Base-by-base conservation (phyloP, 2,113 vertebrate genomes). In the Melanotaenia duboulayi region DNA sequence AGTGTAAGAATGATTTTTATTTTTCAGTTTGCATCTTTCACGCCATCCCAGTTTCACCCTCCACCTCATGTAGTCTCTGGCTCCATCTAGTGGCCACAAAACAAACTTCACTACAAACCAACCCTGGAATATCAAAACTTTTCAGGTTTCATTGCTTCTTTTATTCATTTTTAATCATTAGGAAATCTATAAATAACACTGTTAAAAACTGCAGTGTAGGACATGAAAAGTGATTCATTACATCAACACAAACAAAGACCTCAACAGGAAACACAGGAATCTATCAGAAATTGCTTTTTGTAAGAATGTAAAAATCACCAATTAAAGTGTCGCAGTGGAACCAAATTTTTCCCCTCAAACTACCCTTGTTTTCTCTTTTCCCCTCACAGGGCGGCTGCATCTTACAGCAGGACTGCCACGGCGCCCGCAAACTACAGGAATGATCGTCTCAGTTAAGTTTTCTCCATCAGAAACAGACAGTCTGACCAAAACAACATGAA, bases 41-140 rank as follows among this genome's bases (percentile, higher is more conserved):
- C n/a, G n/a, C 28, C 28, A 28, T 28, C 28, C 28, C n/a, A n/a
- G n/a, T 28, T 28, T 6, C 28, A 5, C 1, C 32, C 32, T 35
- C 32, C 32, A 7, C 32, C 32, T 9, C 5, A 7, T 35, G 28
- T 7, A 7, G 42, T 17, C 71, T 88, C 62, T 87, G 19, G 8
- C 71, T 56, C 92, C 91, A 73, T 71, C 93, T 90, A 49, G 83
- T 90, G 93, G 89, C 69, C 81, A 79, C 3, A 58, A 4, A 1
- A 19, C 17, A 49, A 71, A 61, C 11, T n/a, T 4, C 37, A 77
- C 0, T 0, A 17, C 22, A 11, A 32, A 17, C 0, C 56, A 19
- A 52, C 11, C 2, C 25, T 19, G 4, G 0, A 63, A 52, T 7
- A 17, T 50, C 4, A 16, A 60, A 28, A 77, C 0, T 13, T 20